Percentiles rank a stretch among this genome's conserved stretches.
These are phyloP conservation scores for Lindbergichthys nudifrons DNA, from an alignment of 2,797 vertebrate species.

Conservation along the genomic window DNA sequence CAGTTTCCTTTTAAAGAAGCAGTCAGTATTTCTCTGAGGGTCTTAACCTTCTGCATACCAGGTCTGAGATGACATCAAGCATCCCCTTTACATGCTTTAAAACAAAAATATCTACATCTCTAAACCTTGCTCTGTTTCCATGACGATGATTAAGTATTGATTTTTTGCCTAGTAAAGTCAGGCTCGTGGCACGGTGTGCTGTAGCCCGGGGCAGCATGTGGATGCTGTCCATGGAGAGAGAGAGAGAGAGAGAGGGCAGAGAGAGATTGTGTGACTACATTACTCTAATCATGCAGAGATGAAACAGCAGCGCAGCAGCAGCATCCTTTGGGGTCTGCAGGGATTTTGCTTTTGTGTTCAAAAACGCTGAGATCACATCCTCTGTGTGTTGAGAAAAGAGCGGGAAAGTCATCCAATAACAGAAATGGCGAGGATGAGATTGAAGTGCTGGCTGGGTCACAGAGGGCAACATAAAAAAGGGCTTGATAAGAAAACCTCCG, in stretches of 20 bases:
- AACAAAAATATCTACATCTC: background rate
- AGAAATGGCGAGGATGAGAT: slow-evolving; percentile 19
- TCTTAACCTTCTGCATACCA: slow-evolving; percentile 56
- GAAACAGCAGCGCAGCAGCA: slow-evolving; percentile 66
- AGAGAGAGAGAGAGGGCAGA: too few species aligned
- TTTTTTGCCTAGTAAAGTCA: slow-evolving; percentile 49
- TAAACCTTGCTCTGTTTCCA: slow-evolving; percentile 58
- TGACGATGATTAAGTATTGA: slow-evolving; percentile 45
- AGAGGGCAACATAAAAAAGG: slow-evolving; percentile 31
- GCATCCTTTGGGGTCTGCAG: slow-evolving; percentile 60
- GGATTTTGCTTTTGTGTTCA: slow-evolving; percentile 56
- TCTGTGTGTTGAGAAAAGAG: slow-evolving; percentile 40
- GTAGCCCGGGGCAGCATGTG: slow-evolving; percentile 63
- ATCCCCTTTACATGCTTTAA: slow-evolving; percentile 14
- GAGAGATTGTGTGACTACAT: slow-evolving; percentile 38
- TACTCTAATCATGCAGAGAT: slow-evolving; percentile 74
- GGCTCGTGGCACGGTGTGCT: slow-evolving; percentile 31
- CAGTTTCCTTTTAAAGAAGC: slow-evolving; percentile 48
- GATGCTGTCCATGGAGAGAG: slow-evolving; percentile 33
- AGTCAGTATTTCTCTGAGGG: slow-evolving; percentile 23
- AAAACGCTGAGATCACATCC: slow-evolving; percentile 62
- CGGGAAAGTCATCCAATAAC: slow-evolving; percentile 10
- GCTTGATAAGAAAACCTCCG: slow-evolving; percentile 34
- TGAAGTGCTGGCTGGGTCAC: slow-evolving; percentile 26
- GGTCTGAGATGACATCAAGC: slow-evolving; percentile 47